Base-by-base conservation (phyloP, 2,113 vertebrate species). In the Charadrius vociferus region DNA sequence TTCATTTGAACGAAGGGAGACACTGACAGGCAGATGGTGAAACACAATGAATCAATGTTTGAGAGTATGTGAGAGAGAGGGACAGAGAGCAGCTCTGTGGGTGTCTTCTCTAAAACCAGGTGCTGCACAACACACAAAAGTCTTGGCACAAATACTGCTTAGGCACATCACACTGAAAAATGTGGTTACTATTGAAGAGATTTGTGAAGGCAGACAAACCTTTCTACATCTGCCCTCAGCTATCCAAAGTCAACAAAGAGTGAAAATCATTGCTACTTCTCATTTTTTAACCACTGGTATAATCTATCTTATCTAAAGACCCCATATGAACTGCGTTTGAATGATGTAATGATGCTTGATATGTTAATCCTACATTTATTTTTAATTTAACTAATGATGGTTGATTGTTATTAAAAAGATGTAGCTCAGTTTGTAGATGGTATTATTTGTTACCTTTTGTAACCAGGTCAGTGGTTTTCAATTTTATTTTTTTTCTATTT, bases 301-400 rank as follows among this genome's bases (percentile, higher is more conserved):
- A 73, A 91, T 66, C n/a, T 78, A 14, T 70, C 9, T 72, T 84
- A 52, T 72, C 39, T 80, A 36, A 72, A 91, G 80, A 77, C 77
- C 65, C 37, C 41, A 34, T 24, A 27, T 90, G 80, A 95, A 73
- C 79, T 87, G 23, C 26, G 16, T 80, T 92, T 59, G 30, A 95
- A 65, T 77, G 29, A 74, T 49, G 12, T 62, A 81, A 47, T 23
- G 16, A 52, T 81, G 20, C 27, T 5, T 4, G 2, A 47, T 39
- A 84, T 22, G 10, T 79, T 95, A 96, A 97, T 96, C 92, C 83
- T 88, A 47, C 19, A 29, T 90, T 96, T 88, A 41, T 93, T 95
- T 96, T 94, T 84, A 62, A 94, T 95, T 95, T 93, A 81, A 86
- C 47, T 95, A 85, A 94, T 89, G 80, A 84, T 23, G 14, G 50